phyloP scores from a whole-genome alignment of 92 coral and sea anemone genomes.

The Parazoanthus darwini region DNA sequence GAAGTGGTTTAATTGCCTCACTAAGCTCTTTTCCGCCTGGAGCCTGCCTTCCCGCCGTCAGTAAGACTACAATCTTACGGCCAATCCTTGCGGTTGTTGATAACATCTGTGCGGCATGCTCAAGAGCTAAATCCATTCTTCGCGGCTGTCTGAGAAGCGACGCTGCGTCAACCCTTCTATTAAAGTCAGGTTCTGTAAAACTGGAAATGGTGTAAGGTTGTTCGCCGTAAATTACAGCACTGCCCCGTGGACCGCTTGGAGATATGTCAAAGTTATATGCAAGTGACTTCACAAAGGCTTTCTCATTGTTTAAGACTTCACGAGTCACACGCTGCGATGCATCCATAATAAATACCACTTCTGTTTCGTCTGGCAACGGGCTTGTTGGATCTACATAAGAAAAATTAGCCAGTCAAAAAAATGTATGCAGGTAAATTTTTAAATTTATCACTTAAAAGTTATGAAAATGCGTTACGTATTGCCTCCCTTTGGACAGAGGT shows the following conservation, averaged over 20 bases:
- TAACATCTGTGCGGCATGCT: conserved; percentile 56
- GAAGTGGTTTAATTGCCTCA: conserved; percentile 57
- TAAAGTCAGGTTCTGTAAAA: conserved; percentile 52
- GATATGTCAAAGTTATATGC: conserved; percentile 56
- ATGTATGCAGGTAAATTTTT: background rate
- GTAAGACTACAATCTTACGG: conserved; percentile 75
- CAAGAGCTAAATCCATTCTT: conserved; percentile 68
- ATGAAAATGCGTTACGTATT: too few species aligned
- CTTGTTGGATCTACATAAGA: conserved; percentile 39
- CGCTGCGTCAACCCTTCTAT: conserved; percentile 47
- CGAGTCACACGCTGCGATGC: conserved; percentile 67
- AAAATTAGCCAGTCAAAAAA: background rate
- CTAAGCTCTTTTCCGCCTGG: conserved; percentile 40
- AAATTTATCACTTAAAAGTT: too few species aligned
- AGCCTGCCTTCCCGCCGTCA: conserved; percentile 68
- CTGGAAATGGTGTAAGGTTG: conserved; percentile 49
- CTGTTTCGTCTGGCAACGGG: conserved; percentile 46
- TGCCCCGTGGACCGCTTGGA: conserved; percentile 48
- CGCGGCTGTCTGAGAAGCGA: conserved; percentile 41
- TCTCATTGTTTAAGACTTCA: conserved; percentile 64
- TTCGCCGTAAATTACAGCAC: conserved; percentile 59
- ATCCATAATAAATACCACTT: conserved; percentile 76
- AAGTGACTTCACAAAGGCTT: conserved; percentile 70
- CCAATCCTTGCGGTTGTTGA: conserved; percentile 52
- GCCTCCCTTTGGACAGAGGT: too few species aligned